Percentiles rank a stretch among this genome's conserved stretches.
phyloP scores from a whole-genome alignment of 1,140 invertebrate genomes.

The Asbolus verrucosus region DNA sequence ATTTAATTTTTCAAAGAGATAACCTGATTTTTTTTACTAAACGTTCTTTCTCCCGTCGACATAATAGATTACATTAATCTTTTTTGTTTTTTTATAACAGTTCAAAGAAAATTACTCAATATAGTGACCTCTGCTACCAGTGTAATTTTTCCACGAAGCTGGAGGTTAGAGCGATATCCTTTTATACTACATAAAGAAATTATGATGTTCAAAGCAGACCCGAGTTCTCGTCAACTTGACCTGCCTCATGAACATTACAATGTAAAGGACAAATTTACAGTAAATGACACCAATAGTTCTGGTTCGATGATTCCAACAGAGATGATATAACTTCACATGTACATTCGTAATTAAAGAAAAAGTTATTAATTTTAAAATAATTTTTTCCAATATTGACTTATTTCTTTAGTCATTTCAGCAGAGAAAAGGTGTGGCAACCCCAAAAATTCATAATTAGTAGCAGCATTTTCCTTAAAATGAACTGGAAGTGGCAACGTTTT shows the following conservation, averaged over 20 bases:
- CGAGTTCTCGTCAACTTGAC: background rate
- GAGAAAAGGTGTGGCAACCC: too few species aligned
- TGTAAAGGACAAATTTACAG: background rate
- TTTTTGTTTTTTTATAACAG: background rate
- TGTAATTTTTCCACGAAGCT: background rate
- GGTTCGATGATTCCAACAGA: slow-evolving; percentile 8
- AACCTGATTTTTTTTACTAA: too few species aligned
- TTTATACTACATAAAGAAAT: slow-evolving; percentile 6
- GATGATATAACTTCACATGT: background rate
- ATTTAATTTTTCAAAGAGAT: too few species aligned
- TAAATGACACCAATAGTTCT: background rate
- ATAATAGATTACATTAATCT: background rate
- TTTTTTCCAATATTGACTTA: too few species aligned
- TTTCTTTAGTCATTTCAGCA: too few species aligned
- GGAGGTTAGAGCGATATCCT: background rate
- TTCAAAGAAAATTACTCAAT: slow-evolving; percentile 2
- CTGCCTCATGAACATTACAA: background rate
- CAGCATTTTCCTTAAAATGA: too few species aligned
- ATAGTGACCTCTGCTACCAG: background rate
- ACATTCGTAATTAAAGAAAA: background rate
- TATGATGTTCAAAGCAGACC: background rate
- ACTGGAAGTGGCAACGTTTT: background rate
- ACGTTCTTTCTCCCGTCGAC: background rate
- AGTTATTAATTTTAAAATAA: background rate
- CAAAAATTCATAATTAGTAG: too few species aligned